Evolutionary conservation across 2,113 vertebrate species (phyloP).

Genomic region (Papio anubis): DNA sequence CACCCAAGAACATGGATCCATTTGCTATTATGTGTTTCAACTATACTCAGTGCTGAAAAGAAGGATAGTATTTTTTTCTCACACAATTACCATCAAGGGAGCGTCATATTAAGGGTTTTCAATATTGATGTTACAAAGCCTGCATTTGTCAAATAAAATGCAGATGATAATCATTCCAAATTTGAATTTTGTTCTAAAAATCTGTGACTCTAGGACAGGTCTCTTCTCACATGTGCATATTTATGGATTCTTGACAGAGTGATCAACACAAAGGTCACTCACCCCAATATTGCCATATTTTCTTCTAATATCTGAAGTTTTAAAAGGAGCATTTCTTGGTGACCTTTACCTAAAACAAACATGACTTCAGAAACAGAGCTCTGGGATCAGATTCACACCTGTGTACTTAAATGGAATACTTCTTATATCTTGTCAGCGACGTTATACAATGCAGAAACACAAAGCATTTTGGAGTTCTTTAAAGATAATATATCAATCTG

Average conservation of each 20-base stretch:
- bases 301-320: slow-evolving; percentile 77
- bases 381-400: slow-evolving; percentile 63
- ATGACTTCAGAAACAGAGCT: slow-evolving; percentile 65
- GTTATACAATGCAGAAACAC: slow-evolving; percentile 76
- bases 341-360: slow-evolving; percentile 83
- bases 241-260: slow-evolving; percentile 73
- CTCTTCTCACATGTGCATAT: slow-evolving; percentile 43
- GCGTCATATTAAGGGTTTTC: neutral
- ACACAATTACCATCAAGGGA: neutral
- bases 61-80: neutral
- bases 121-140: slow-evolving; percentile 36
- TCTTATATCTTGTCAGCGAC: slow-evolving; percentile 76
- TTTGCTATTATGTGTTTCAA: slow-evolving; percentile 38
- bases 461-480: slow-evolving; percentile 78
- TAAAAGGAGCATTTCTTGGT: slow-evolving; percentile 74
- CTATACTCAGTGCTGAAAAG: neutral
- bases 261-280: slow-evolving; percentile 77
- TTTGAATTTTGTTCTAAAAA: slow-evolving; percentile 55
- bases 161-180: slow-evolving; percentile 60
- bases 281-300: slow-evolving; percentile 76
- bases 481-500: slow-evolving; percentile 78
- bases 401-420: slow-evolving; percentile 73
- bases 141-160: slow-evolving; percentile 73
- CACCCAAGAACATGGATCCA: neutral
- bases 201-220: slow-evolving; percentile 41